Conservation (phyloP, 2,888 invertebrate genomes). For the Phengaris alcon region DNA sequence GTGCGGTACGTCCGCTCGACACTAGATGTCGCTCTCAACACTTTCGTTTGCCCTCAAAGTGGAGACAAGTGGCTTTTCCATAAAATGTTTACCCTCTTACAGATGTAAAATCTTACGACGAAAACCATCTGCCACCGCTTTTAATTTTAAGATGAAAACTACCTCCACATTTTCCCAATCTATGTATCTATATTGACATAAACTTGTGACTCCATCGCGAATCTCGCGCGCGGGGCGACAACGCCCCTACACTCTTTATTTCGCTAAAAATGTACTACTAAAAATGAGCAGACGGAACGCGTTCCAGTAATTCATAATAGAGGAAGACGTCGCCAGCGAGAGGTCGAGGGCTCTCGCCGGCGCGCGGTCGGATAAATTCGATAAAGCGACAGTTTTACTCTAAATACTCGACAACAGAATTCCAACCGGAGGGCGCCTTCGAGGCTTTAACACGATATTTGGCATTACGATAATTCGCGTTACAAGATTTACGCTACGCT, state of each 20-base stretch:
- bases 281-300: constrained; percentile 38
- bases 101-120: background rate
- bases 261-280: constrained; percentile 34
- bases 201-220: background rate
- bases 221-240: background rate
- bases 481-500: constrained; percentile 28
- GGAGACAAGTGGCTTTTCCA: background rate
- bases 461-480: constrained; percentile 45
- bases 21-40: background rate
- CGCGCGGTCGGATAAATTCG: constrained; percentile 35
- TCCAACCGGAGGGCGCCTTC: constrained; percentile 7
- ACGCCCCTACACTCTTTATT: background rate
- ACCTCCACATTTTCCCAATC: background rate
- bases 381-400: constrained; percentile 19
- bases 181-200: background rate
- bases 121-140: background rate
- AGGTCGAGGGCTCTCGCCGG: constrained; percentile 8
- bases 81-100: background rate
- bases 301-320: constrained; percentile 25
- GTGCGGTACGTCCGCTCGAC: background rate
- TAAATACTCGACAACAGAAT: background rate
- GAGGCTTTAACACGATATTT: constrained; percentile 53
- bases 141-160: background rate
- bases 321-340: constrained; percentile 32
- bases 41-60: background rate